These are phyloP conservation scores for Spilosoma lubricipeda DNA, from an alignment of 2,888 invertebrate species.

Conservation along the genomic window DNA sequence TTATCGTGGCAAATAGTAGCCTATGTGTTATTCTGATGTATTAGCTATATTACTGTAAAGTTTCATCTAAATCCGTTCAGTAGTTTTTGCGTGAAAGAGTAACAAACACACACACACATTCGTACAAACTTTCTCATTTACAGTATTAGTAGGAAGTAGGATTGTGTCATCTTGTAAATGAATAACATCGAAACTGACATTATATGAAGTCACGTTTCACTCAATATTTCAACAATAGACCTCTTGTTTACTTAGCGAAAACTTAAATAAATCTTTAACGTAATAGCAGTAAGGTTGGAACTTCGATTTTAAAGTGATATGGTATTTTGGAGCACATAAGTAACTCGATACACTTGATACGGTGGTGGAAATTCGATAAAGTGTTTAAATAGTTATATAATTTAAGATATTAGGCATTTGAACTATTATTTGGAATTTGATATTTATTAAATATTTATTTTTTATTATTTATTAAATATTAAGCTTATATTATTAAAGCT, in stretches of 20 bases:
- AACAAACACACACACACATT: too few species aligned
- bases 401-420: not conserved
- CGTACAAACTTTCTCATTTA: too few species aligned
- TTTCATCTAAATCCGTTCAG: too few species aligned
- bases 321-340: not conserved
- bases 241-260: not conserved
- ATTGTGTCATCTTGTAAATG: not conserved
- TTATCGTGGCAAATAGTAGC: too few species aligned
- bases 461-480: not conserved
- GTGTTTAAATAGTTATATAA: constrained; percentile 4
- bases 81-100: too few species aligned
- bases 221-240: constrained; percentile 6
- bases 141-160: too few species aligned
- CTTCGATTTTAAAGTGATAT: not conserved
- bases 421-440: not conserved
- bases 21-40: too few species aligned
- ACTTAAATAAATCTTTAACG: not conserved
- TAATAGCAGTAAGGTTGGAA: not conserved
- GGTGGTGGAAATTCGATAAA: constrained; percentile 6
- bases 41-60: too few species aligned
- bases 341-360: constrained; percentile 9
- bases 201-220: not conserved
- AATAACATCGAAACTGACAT: not conserved
- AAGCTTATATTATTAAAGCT: too few species aligned
- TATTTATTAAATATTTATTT: not conserved